Conservation (phyloP, 2,888 invertebrate genomes). For the Fissipunctia ypsillon region DNA sequence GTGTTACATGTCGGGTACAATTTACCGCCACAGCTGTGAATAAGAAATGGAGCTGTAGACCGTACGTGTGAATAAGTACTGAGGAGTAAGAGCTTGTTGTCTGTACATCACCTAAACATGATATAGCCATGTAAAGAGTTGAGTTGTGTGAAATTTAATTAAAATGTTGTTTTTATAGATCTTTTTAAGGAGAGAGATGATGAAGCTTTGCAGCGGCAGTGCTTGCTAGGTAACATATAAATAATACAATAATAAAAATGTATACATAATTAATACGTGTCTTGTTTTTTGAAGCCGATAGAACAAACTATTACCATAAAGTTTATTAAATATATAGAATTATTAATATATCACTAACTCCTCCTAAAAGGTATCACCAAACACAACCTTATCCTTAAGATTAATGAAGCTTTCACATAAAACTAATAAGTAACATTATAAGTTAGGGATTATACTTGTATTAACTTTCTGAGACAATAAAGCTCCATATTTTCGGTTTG, state of each 20-base stretch:
- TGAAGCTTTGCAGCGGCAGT: neutral
- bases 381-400: conserved; percentile 5
- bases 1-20: neutral
- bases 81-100: neutral
- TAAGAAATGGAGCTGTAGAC: neutral
- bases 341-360: conserved; percentile 27
- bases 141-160: too few relatives aligned
- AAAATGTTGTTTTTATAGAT: neutral
- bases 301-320: neutral
- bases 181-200: neutral
- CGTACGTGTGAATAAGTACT: conserved; percentile 11
- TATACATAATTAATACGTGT: neutral
- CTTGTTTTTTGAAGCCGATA: neutral
- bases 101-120: neutral
- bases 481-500: conserved; percentile 31
- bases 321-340: conserved; percentile 1
- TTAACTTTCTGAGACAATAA: conserved; percentile 37
- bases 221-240: neutral
- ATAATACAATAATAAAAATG: neutral
- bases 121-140: neutral
- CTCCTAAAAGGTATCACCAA: conserved; percentile 18
- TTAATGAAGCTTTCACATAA: conserved; percentile 38
- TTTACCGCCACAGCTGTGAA: conserved; percentile 13
- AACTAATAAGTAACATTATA: conserved; percentile 52
- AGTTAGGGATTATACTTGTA: conserved; percentile 36